Percentiles rank a stretch among this genome's conserved stretches.
These are phyloP conservation scores for Antigone vipio DNA, from an alignment of 2,113 vertebrate species.

Conservation along the genomic window DNA sequence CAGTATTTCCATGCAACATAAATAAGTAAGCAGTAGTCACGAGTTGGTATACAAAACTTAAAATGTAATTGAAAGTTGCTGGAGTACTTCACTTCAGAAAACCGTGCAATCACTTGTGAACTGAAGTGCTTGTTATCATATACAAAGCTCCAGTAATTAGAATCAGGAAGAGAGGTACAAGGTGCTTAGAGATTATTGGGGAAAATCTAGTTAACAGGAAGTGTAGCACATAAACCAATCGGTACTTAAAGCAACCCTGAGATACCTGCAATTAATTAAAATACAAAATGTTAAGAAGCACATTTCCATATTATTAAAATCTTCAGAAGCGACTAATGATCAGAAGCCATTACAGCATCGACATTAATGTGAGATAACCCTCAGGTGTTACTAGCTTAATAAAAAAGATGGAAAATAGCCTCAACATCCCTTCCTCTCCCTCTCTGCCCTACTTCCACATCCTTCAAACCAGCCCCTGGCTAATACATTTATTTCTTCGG, in stretches of 20 bases:
- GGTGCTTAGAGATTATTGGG: constrained; percentile 34
- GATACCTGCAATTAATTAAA: constrained; percentile 16
- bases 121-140: constrained; percentile 41
- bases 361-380: neutral
- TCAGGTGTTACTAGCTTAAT: neutral
- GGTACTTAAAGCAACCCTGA: neutral
- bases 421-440: neutral
- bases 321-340: neutral
- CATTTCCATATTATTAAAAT: constrained; percentile 14
- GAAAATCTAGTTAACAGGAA: constrained; percentile 47
- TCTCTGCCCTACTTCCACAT: neutral
- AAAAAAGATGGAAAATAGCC: neutral
- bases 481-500: neutral
- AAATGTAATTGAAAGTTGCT: constrained; percentile 55
- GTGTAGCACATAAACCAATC: neutral
- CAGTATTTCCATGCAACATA: neutral
- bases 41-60: neutral
- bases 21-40: constrained; percentile 21
- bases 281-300: constrained; percentile 7
- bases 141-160: constrained; percentile 42
- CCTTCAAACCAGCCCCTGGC: neutral
- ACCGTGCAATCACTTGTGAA: constrained; percentile 57
- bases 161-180: constrained; percentile 23
- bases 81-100: constrained; percentile 42
- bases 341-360: neutral